Evolutionary conservation across 2,113 vertebrate genomes (phyloP).

Genomic region (Ancistrus triradiatus): DNA sequence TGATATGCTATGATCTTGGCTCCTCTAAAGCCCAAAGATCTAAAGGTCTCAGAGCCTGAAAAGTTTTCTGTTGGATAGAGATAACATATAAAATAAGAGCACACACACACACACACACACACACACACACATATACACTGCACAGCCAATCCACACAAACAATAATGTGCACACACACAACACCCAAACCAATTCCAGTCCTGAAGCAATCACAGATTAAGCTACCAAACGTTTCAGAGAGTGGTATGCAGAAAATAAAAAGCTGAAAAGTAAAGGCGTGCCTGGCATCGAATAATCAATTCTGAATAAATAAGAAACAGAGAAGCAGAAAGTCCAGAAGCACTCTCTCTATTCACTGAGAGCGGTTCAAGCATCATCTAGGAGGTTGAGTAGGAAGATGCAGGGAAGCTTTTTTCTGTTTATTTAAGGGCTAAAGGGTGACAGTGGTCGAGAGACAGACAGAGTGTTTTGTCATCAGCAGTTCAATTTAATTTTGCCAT

Average conservation of each 20-base stretch:
- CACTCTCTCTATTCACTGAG: neutral
- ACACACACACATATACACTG: constrained; percentile 44
- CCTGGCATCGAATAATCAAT: constrained; percentile 1
- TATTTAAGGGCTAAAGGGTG: neutral
- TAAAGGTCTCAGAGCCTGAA: constrained; percentile 49
- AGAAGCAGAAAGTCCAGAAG: neutral
- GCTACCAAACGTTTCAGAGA: neutral
- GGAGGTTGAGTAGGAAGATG: constrained; percentile 66
- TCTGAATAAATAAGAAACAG: neutral
- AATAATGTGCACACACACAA: no score
- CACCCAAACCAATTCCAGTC: neutral
- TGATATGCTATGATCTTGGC: constrained; percentile 60
- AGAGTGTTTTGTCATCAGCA: no score
- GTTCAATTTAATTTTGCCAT: no score
- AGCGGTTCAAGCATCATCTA: constrained; percentile 1
- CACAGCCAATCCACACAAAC: no score
- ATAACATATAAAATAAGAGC: constrained; percentile 45
- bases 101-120: constrained; percentile 16
- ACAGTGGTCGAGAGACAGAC: no score
- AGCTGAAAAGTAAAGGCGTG: neutral
- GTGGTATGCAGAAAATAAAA: neutral
- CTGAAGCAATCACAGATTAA: neutral
- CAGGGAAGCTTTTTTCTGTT: constrained; percentile 61
- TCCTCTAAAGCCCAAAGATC: constrained; percentile 48
- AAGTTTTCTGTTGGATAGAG: constrained; percentile 57